Evolutionary conservation across 2,888 invertebrate genomes (phyloP).

Genomic region (Thalpophila matura): DNA sequence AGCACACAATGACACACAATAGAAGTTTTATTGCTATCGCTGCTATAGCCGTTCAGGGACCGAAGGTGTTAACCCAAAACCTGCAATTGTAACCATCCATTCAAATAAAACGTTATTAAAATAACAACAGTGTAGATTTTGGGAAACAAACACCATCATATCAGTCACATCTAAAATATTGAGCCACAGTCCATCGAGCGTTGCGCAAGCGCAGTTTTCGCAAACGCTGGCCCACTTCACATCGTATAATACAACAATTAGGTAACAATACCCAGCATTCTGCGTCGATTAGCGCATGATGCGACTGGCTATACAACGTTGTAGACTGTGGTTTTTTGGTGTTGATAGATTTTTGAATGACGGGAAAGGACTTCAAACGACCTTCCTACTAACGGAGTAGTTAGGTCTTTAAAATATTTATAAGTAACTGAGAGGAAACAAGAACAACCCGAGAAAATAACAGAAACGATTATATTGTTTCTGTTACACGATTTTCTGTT

Average conservation of each 20-base stretch:
- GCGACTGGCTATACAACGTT: slow-evolving; percentile 6
- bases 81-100: not conserved
- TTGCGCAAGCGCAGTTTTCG: slow-evolving; percentile 49
- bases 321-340: not conserved
- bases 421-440: too few species aligned
- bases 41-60: too few species aligned
- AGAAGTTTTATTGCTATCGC: too few species aligned
- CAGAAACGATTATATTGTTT: too few species aligned
- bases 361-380: too few species aligned
- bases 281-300: slow-evolving; percentile 48
- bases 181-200: slow-evolving; percentile 38
- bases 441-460: too few species aligned
- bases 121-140: slow-evolving; percentile 1
- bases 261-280: slow-evolving; percentile 59
- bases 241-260: slow-evolving; percentile 66
- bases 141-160: slow-evolving; percentile 7
- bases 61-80: too few species aligned
- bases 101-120: not conserved
- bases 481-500: too few species aligned
- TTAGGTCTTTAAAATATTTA: too few species aligned
- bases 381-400: not conserved
- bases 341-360: slow-evolving; percentile 2
- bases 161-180: slow-evolving; percentile 62
- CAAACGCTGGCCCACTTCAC: slow-evolving; percentile 63
- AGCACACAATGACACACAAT: too few species aligned